Base-by-base conservation (phyloP, 2,113 vertebrate species). In the Todiramphus saurophagus region DNA sequence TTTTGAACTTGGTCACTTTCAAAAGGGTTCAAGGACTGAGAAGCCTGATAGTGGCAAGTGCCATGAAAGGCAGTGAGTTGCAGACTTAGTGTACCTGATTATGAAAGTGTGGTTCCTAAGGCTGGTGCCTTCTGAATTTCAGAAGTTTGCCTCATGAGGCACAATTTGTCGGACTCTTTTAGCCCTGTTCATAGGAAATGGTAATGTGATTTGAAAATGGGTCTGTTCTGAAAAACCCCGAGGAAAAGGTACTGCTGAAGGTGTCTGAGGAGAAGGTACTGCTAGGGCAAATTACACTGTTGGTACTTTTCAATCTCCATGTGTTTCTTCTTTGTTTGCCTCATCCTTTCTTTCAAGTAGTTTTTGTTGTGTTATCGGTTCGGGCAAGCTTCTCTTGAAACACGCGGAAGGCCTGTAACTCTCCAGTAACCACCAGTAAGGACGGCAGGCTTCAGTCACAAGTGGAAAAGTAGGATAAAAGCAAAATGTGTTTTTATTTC, bases 401-500 rank as follows among this genome's bases (percentile, higher is more conserved):
- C 60, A 43, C n/a, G 21, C 10, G 56, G n/a, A 51, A 1, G 2
- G 21, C 17, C 33, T 53, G 11, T 74, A 66, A 48, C 25, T 81
- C 4, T 46, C 37, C 13, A 44, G 31, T 44, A 25, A 48, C 31
- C n/a, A 19, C 1, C 24, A 21, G 19, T 48, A 50, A 43, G 35
- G 31, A 35, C 62, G 44, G 23, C 37, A 73, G 55, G 30, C 33
- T 75, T 67, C 87, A 53, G 83, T 90, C 17, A 28, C 13, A 81
- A 82, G 14, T 81, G 43, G 33, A 75, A 86, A 89, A 90, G 27
- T 46, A 60, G 27, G 6, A 6, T 77, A 4, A 44, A 43, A 81
- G 27, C 62, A 56, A 87, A 78, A 58, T 10, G 7, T 39, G 11
- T 12, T 90, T 92, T 86, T 59, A 63, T 90, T 96, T 90, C 60